Percentiles rank a stretch among this genome's conserved stretches.
These are phyloP conservation scores for Cantharis flavilabris DNA, from an alignment of 2,888 invertebrate genomes.

Conservation along the genomic window DNA sequence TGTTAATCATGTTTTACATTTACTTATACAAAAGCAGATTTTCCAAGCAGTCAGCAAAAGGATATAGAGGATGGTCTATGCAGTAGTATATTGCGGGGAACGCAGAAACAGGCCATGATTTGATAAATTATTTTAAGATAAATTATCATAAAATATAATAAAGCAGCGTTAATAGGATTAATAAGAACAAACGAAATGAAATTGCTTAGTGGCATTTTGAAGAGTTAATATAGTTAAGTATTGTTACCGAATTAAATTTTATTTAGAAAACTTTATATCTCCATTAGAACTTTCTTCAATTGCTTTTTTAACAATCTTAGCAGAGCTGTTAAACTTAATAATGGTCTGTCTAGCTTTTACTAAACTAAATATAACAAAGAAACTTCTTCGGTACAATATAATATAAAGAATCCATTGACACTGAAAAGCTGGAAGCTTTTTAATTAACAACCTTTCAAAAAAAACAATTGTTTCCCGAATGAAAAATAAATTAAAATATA, in stretches of 20 bases:
- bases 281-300: not conserved
- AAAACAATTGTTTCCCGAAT: not conserved
- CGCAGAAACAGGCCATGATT: too few species aligned
- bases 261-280: not conserved
- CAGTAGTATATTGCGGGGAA: too few species aligned
- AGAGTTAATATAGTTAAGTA: not conserved
- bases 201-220: not conserved
- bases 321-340: not conserved
- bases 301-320: not conserved
- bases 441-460: not conserved
- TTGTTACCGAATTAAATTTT: not conserved
- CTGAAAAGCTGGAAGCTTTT: not conserved
- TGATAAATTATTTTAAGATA: too few species aligned
- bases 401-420: not conserved
- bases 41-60: not conserved
- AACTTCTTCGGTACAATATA: not conserved
- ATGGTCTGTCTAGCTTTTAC: not conserved
- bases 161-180: too few species aligned
- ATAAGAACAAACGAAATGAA: not conserved
- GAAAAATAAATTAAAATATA: not conserved
- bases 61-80: not conserved
- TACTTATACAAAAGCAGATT: too few species aligned
- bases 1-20: not conserved
- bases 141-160: too few species aligned
- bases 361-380: not conserved